phyloP scores from a whole-genome alignment of 2,797 vertebrate species.

The Notoglanidium macrostoma region DNA sequence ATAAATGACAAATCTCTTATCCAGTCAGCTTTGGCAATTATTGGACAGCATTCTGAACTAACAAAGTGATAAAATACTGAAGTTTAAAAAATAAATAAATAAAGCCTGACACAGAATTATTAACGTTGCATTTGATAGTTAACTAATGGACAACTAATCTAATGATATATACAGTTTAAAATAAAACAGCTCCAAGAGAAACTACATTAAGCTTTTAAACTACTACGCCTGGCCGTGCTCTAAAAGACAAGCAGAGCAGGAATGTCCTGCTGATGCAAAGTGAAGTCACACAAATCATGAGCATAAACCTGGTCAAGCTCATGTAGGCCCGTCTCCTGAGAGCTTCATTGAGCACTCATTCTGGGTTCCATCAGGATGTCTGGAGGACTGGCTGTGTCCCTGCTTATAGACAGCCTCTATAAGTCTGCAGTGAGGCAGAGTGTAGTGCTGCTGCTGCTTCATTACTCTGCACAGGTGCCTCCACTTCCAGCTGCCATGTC shows the following conservation, averaged over 20 bases:
- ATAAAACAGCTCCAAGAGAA: neutral
- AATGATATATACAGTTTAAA: constrained; percentile 9
- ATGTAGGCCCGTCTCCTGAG: constrained; percentile 44
- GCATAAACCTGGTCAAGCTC: constrained; percentile 56
- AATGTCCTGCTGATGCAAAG: constrained; percentile 47
- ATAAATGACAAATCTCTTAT: neutral
- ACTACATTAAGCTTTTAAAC: constrained; percentile 18
- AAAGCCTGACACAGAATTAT: neutral
- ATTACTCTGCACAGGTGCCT: constrained; percentile 63
- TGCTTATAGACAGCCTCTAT: constrained; percentile 73
- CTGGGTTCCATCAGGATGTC: constrained; percentile 68
- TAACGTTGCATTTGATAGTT: neutral
- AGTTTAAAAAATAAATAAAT: neutral
- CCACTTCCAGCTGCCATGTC: constrained; percentile 44
- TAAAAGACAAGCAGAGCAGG: constrained; percentile 37
- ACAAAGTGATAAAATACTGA: neutral
- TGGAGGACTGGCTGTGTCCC: constrained; percentile 66
- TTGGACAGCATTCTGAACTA: neutral
- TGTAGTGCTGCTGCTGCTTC: constrained; percentile 51
- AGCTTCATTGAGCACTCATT: constrained; percentile 59
- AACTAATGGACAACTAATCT: neutral
- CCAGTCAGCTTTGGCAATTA: neutral
- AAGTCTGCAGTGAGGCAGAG: constrained; percentile 65
- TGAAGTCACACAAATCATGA: constrained; percentile 55
- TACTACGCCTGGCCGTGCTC: constrained; percentile 24